These are phyloP conservation scores for Drosophila subpulchrella DNA, from an alignment of 1,140 invertebrate genomes.

Conservation along the genomic window DNA sequence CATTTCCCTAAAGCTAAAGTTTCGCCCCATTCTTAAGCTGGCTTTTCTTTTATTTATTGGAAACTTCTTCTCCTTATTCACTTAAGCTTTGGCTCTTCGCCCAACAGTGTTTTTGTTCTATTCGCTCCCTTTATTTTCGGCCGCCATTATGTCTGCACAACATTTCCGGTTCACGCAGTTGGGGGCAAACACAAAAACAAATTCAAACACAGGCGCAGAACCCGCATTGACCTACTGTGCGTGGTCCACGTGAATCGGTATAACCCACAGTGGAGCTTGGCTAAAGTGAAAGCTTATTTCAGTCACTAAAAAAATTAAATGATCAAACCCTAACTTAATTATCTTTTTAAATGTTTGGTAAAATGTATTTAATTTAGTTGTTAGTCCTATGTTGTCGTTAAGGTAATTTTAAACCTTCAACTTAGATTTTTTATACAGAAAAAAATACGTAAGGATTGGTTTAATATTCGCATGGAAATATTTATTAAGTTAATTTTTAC, in stretches of 20 bases:
- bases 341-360: too few relatives aligned
- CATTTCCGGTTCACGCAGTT: slow-evolving; percentile 54
- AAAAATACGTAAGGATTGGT: too few relatives aligned
- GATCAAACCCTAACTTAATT: too few relatives aligned
- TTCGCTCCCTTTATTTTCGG: slow-evolving; percentile 35
- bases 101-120: slow-evolving; percentile 7
- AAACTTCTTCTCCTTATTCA: slow-evolving; percentile 49
- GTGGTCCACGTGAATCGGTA: slow-evolving; percentile 39
- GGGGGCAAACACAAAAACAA: slow-evolving; percentile 36
- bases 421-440: too few relatives aligned
- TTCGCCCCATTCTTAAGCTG: slow-evolving; percentile 23
- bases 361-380: too few relatives aligned
- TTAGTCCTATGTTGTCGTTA: too few relatives aligned
- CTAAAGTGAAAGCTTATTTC: neutral
- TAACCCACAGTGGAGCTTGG: neutral
- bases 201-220: slow-evolving; percentile 4
- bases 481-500: too few relatives aligned
- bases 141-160: slow-evolving; percentile 56
- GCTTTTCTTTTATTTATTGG: slow-evolving; percentile 53
- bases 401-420: too few relatives aligned
- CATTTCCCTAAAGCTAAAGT: slow-evolving; percentile 3
- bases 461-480: too few relatives aligned
- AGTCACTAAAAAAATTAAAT: neutral
- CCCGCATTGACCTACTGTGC: slow-evolving; percentile 63
- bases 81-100: slow-evolving; percentile 37